These are phyloP conservation scores for Euproctis similis DNA, from an alignment of 2,888 invertebrate genomes.

Conservation along the genomic window DNA sequence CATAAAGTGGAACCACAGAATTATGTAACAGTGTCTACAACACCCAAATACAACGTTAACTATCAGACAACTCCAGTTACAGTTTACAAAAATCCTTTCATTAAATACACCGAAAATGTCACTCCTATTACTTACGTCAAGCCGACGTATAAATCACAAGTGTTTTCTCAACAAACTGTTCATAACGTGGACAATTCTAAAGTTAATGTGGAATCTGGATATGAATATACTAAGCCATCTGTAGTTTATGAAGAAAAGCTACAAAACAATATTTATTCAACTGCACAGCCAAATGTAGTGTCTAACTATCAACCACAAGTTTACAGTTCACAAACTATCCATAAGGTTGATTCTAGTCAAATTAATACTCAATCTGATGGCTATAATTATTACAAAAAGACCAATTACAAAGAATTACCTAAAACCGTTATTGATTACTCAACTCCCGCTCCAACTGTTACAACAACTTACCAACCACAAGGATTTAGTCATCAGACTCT, in stretches of 20 bases:
- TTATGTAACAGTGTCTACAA: slow-evolving; percentile 42
- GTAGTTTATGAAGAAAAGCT: slow-evolving; percentile 29
- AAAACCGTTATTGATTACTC: slow-evolving; percentile 3
- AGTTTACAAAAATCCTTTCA: slow-evolving; percentile 54
- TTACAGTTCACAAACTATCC: slow-evolving; percentile 46
- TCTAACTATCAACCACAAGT: slow-evolving; percentile 45
- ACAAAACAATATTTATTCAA: slow-evolving; percentile 31
- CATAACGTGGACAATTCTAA: slow-evolving; percentile 41
- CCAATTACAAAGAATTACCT: slow-evolving; percentile 22
- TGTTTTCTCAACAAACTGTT: slow-evolving; percentile 48
- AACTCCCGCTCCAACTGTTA: slow-evolving; percentile 29
- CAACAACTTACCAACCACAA: slow-evolving; percentile 32
- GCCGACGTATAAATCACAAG: slow-evolving; percentile 41
- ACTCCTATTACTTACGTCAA: slow-evolving; percentile 42
- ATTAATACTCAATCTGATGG: slow-evolving; percentile 33
- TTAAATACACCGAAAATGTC: slow-evolving; percentile 48
- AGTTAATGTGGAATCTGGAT: slow-evolving; percentile 24
- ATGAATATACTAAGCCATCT: slow-evolving; percentile 28
- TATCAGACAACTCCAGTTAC: slow-evolving; percentile 55
- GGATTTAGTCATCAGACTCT: slow-evolving; percentile 45
- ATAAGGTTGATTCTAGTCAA: slow-evolving; percentile 43
- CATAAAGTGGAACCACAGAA: slow-evolving; percentile 45
- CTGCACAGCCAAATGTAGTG: slow-evolving; percentile 32
- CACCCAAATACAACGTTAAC: slow-evolving; percentile 40
- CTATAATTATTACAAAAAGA: slow-evolving; percentile 12